Evolutionary conservation across 2,797 vertebrate species (phyloP).

Genomic region (Xyrichtys novacula): DNA sequence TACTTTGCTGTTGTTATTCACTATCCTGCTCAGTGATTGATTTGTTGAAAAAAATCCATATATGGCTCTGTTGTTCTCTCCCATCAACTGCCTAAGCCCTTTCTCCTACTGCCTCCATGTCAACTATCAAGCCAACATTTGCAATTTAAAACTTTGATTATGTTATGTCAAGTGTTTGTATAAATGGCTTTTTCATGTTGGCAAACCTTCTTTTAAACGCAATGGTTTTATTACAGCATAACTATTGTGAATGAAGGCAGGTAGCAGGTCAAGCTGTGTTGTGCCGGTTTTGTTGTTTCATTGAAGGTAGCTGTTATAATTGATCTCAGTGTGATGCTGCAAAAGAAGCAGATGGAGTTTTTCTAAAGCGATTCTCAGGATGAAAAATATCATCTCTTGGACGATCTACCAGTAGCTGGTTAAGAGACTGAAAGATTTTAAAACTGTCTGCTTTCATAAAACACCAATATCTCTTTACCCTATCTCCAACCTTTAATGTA

Average conservation of each 20-base stretch:
- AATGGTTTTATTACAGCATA: conserved; percentile 17
- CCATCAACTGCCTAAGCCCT: conserved; percentile 57
- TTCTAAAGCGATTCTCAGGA: background rate
- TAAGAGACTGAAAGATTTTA: background rate
- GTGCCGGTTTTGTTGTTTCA: conserved; percentile 7
- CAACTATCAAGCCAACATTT: conserved; percentile 27
- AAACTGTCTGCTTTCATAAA: background rate
- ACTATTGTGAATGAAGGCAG: background rate
- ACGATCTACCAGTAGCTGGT: background rate
- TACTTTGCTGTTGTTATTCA: conserved; percentile 70
- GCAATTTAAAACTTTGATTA: conserved; percentile 7
- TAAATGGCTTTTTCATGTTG: conserved; percentile 9
- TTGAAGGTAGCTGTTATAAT: conserved; percentile 19
- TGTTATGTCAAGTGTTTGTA: conserved; percentile 17
- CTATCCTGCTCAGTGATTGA: conserved; percentile 77
- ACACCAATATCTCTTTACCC: too few species aligned
- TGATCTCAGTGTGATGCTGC: background rate
- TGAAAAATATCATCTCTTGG: too few species aligned
- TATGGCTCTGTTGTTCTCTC: conserved; percentile 78
- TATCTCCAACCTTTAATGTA: background rate
- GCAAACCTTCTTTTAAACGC: conserved; percentile 12
- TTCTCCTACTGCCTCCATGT: conserved; percentile 47
- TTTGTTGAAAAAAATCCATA: conserved; percentile 85
- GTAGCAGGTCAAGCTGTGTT: conserved; percentile 8
- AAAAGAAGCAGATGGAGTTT: background rate